Conservation (phyloP, 2,888 invertebrate species). For the Leptinotarsa tumamoca region DNA sequence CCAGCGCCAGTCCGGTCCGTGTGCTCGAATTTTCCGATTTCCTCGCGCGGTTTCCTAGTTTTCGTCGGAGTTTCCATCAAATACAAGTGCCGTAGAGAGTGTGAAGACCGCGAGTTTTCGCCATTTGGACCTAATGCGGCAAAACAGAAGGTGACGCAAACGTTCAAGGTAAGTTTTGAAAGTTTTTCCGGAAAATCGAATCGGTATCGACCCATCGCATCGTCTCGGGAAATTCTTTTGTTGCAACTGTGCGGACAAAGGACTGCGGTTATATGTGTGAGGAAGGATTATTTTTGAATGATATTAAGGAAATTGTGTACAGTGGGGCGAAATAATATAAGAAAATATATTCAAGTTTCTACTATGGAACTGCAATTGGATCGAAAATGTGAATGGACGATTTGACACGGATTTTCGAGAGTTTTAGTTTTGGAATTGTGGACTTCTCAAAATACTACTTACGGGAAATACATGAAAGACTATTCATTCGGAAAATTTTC, state of each 20-base stretch:
- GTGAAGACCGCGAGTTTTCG: slow-evolving; percentile 48
- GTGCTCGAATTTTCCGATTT: slow-evolving; percentile 44
- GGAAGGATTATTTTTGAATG: not conserved
- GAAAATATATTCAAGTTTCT: no score
- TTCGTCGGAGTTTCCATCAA: slow-evolving; percentile 53
- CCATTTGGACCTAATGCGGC: slow-evolving; percentile 55
- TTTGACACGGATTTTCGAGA: no score
- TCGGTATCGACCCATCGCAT: not conserved
- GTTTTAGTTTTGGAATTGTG: no score
- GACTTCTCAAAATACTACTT: no score
- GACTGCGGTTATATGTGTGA: not conserved
- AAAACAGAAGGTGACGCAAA: slow-evolving; percentile 53
- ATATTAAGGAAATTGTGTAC: no score
- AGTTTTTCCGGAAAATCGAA: slow-evolving; percentile 20
- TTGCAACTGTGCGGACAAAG: not conserved
- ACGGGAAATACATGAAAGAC: no score
- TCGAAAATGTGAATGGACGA: no score
- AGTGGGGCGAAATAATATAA: no score
- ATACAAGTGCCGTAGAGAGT: slow-evolving; percentile 52
- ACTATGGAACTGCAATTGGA: no score
- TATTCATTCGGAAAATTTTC: no score
- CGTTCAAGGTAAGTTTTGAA: slow-evolving; percentile 48
- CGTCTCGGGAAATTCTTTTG: not conserved
- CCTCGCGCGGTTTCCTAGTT: slow-evolving; percentile 51
- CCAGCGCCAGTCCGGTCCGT: slow-evolving; percentile 42